Conservation (phyloP, 2,113 vertebrate genomes). For the Hassar affinis region DNA sequence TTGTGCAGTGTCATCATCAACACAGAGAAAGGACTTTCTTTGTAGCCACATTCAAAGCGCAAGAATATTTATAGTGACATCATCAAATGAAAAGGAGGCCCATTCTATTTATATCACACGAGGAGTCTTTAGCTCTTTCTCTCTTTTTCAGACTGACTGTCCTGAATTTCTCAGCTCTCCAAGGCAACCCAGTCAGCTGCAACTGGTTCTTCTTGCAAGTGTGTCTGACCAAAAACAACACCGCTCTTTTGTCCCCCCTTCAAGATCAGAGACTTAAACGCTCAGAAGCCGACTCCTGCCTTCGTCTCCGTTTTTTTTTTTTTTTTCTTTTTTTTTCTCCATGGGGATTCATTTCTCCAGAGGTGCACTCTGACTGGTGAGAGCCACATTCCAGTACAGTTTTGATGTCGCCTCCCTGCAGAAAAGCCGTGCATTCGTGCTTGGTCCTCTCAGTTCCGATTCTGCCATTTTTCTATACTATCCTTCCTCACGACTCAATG, state of each 20-base stretch:
- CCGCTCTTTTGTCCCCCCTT: background rate
- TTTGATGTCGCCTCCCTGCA: constrained; percentile 48
- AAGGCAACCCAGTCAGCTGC: constrained; percentile 4
- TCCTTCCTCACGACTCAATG: constrained; percentile 44
- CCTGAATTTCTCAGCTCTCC: constrained; percentile 13
- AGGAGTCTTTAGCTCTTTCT: constrained; percentile 43
- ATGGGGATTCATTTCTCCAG: constrained; percentile 19
- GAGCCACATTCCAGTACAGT: constrained; percentile 64
- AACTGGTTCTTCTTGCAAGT: background rate
- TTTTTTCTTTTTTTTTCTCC: background rate
- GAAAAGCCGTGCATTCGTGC: constrained; percentile 16
- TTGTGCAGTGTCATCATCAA: constrained; percentile 30
- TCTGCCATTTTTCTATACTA: constrained; percentile 34
- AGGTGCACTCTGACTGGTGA: constrained; percentile 37
- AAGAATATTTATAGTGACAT: constrained; percentile 51
- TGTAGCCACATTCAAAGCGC: constrained; percentile 28
- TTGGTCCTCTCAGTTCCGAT: constrained; percentile 39
- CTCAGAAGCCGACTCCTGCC: background rate
- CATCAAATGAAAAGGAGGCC: constrained; percentile 55
- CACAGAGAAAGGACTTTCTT: constrained; percentile 47
- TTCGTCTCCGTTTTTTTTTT: constrained; percentile 3
- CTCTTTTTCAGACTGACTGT: background rate
- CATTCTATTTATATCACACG: constrained; percentile 63
- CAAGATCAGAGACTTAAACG: constrained; percentile 4
- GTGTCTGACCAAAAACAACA: constrained; percentile 22